Evolutionary conservation across 53 echinoderm and acorn worm genomes (phyloP).

Genomic region (Mesocentrotus franciscanus): DNA sequence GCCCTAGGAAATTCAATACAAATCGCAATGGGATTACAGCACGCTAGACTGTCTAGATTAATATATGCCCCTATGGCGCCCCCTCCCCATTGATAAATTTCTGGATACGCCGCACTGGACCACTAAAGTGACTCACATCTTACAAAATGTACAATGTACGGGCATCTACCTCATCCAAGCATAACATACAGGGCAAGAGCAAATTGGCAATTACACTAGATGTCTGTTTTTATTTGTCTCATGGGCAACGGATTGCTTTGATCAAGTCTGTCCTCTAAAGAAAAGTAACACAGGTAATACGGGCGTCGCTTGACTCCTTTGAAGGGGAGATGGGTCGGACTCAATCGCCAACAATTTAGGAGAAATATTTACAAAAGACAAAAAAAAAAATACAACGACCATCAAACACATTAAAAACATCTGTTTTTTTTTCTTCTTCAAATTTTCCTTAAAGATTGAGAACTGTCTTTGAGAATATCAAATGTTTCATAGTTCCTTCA

Average conservation of each 20-base stretch:
- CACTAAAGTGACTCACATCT: neutral
- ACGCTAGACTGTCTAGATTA: too few species aligned
- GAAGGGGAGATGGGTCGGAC: neutral
- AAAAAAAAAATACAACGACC: too few species aligned
- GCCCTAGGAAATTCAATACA: too few species aligned
- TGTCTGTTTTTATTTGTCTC: constrained; percentile 1
- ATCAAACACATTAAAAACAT: too few species aligned
- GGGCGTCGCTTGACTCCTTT: neutral
- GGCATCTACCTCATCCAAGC: neutral
- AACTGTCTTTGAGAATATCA: too few species aligned
- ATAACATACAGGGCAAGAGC: neutral
- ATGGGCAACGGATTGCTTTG: neutral
- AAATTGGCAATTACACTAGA: constrained; percentile 23
- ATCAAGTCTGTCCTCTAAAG: neutral
- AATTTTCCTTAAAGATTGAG: too few species aligned
- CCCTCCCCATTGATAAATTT: neutral
- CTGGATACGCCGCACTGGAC: neutral
- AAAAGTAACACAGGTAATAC: neutral
- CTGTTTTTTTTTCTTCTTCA: too few species aligned
- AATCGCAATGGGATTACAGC: too few species aligned
- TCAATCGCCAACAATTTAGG: too few species aligned
- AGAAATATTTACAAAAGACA: too few species aligned
- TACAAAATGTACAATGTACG: neutral
- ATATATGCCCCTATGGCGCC: too few species aligned
- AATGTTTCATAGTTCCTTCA: too few species aligned